Evolutionary conservation across 2,888 invertebrate genomes (phyloP).

Genomic region (Hedychridium roseum): DNA sequence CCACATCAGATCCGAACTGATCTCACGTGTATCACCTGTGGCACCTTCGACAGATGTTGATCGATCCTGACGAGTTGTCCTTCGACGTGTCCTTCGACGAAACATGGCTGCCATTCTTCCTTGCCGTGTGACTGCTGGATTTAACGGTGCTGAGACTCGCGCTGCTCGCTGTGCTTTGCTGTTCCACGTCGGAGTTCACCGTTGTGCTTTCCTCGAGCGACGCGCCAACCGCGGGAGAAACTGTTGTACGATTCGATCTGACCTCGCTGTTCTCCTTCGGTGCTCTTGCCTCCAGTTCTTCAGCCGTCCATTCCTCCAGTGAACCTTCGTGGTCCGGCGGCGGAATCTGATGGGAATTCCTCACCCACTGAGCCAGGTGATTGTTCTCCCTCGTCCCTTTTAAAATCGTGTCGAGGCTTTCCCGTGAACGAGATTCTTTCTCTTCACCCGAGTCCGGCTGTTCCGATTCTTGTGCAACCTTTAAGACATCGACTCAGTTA

Average conservation of each 20-base stretch:
- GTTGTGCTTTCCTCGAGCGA: constrained; percentile 46
- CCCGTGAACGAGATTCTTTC: constrained; percentile 37
- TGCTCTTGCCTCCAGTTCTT: constrained; percentile 55
- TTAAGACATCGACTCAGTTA: not conserved
- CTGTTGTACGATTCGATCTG: too few relatives aligned
- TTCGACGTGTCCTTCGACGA: constrained; percentile 50
- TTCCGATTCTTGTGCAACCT: constrained; percentile 26
- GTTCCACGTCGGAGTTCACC: constrained; percentile 55
- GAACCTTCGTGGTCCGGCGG: constrained; percentile 55
- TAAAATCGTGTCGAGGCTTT: constrained; percentile 41
- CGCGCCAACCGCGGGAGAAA: constrained; percentile 21
- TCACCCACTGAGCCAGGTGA: constrained; percentile 58
- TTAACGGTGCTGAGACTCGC: constrained; percentile 60
- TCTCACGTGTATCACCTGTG: constrained; percentile 52
- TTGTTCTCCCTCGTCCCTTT: constrained; percentile 42
- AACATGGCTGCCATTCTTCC: constrained; percentile 50
- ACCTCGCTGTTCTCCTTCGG: constrained; percentile 46
- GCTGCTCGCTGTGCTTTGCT: constrained; percentile 58
- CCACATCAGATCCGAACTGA: not conserved
- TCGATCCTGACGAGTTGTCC: constrained; percentile 50
- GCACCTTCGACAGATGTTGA: constrained; percentile 59
- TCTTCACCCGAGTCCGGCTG: constrained; percentile 30
- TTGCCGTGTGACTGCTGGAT: constrained; percentile 49
- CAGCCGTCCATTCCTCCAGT: constrained; percentile 59
- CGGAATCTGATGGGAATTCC: constrained; percentile 58